Evolutionary conservation across 1,140 invertebrate species (phyloP), one percentile per base, ranked within the genome.

Genomic region (Neodiprion lecontei): DNA sequence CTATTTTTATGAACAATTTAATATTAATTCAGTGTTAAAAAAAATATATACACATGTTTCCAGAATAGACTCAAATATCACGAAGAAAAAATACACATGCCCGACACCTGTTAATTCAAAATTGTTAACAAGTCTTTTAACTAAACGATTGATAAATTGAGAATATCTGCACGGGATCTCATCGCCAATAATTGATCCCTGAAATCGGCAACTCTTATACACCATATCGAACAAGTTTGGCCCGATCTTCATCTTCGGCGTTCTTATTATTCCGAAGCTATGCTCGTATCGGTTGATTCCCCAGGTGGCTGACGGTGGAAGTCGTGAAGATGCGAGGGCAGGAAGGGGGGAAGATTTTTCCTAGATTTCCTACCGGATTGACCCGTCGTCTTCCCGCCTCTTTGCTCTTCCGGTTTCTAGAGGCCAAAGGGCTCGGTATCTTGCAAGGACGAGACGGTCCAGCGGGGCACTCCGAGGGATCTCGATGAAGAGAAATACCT

Each of bases 401-500:
- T 61, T 17, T 17, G 28, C 28, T 61, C 53, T 61, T 61, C 53
- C n/a, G 11, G 53, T 17, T 17, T 9, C 53, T 14, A 9, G 5
- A 40, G 28, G 9, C 5, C 53, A 61, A 17, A 61, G 5, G 11
- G 11, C n/a, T 12, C 53, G 53, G 53, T 12, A 17, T 61, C n/a
- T 61, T 9, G 28, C 28, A 40, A 40, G 28, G 28, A 40, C 28
- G 28, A 40, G 28, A 40, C 5, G 28, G 71, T 70, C 71, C 75
- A 28, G 68, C 14, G 50, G 47, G 65, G 69, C 40, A 40, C 71
- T 72, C 74, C 70, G 48, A 69, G 74, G 28, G 40, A 73, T 65
- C 65, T 77, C 77, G 77, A 80, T 79, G 77, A 82, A 79, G 77
- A 82, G 77, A 79, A 80, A 82, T 80, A 77, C 80, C 76, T 78